These are phyloP conservation scores for Ochotona princeps DNA, from an alignment of 2,113 vertebrate genomes.

Conservation along the genomic window DNA sequence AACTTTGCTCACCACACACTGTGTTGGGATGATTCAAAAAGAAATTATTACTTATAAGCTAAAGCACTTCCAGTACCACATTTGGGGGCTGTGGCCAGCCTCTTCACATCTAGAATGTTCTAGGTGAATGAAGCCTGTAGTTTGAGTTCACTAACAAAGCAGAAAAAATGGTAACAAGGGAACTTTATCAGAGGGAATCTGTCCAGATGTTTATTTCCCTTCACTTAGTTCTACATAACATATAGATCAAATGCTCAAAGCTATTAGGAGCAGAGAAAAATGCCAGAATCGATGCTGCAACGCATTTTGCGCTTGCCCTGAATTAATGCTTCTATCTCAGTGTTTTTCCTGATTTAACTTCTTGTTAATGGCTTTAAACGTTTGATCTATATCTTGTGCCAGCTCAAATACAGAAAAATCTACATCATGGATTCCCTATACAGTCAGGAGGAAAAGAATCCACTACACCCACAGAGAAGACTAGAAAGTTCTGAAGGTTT, in stretches of 20 bases:
- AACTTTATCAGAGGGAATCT: constrained; percentile 45
- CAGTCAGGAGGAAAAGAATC: constrained; percentile 49
- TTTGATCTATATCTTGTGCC: constrained; percentile 80
- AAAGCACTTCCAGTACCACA: constrained; percentile 35
- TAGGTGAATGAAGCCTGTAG: constrained; percentile 47
- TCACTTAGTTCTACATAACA: constrained; percentile 70
- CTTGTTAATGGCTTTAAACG: constrained; percentile 76
- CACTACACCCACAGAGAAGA: not conserved
- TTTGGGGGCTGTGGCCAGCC: not conserved
- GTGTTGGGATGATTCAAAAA: constrained; percentile 10
- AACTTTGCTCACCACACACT: not conserved
- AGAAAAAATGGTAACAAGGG: constrained; percentile 57
- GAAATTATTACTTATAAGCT: constrained; percentile 52
- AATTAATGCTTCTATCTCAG: constrained; percentile 74
- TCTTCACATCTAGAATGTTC: constrained; percentile 20
- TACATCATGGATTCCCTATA: constrained; percentile 1
- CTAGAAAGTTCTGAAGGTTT: not conserved
- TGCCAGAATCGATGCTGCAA: constrained; percentile 77
- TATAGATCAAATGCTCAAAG: constrained; percentile 80
- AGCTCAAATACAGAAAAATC: constrained; percentile 75
- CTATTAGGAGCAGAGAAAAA: constrained; percentile 80
- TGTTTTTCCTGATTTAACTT: constrained; percentile 77
- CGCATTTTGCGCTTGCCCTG: constrained; percentile 61
- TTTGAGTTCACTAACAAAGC: constrained; percentile 52
- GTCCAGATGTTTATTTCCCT: constrained; percentile 70